phyloP scores from a whole-genome alignment of 2,797 vertebrate species.

The Chrosomus eos region DNA sequence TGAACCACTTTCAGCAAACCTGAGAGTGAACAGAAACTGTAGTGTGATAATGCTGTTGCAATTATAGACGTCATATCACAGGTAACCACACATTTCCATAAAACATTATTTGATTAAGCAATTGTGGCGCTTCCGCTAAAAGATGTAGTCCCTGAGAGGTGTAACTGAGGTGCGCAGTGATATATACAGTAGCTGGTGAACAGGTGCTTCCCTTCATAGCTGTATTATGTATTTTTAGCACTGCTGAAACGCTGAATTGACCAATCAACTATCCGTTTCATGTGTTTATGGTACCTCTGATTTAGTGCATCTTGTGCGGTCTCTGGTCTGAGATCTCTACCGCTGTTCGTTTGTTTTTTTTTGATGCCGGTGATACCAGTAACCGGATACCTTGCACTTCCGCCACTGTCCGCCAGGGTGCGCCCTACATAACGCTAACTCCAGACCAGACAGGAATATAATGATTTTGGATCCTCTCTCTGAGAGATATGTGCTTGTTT shows the following conservation, averaged over 20 bases:
- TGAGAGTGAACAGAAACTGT: neutral
- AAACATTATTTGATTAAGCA: neutral
- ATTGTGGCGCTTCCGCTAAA: neutral
- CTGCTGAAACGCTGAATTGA: neutral
- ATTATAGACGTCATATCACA: neutral
- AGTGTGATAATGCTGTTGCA: neutral
- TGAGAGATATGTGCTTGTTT: too few species aligned
- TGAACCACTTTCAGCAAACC: neutral
- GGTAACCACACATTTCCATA: neutral
- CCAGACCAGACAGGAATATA: neutral
- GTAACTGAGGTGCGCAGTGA: slow-evolving; percentile 8
- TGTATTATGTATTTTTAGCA: neutral
- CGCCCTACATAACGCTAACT: neutral
- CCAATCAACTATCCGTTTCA: neutral
- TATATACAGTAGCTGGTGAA: slow-evolving; percentile 13
- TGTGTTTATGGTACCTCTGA: neutral
- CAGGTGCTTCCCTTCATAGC: slow-evolving; percentile 26
- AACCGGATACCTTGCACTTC: slow-evolving; percentile 16
- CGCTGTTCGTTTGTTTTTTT: slow-evolving; percentile 29
- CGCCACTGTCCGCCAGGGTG: neutral
- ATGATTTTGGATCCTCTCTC: neutral
- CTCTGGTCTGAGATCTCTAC: slow-evolving; percentile 6
- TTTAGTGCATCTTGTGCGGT: slow-evolving; percentile 10
- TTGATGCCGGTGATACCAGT: neutral
- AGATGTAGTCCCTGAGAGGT: neutral